phyloP scores from a whole-genome alignment of 2,797 vertebrate genomes.

The Erpetoichthys calabaricus region DNA sequence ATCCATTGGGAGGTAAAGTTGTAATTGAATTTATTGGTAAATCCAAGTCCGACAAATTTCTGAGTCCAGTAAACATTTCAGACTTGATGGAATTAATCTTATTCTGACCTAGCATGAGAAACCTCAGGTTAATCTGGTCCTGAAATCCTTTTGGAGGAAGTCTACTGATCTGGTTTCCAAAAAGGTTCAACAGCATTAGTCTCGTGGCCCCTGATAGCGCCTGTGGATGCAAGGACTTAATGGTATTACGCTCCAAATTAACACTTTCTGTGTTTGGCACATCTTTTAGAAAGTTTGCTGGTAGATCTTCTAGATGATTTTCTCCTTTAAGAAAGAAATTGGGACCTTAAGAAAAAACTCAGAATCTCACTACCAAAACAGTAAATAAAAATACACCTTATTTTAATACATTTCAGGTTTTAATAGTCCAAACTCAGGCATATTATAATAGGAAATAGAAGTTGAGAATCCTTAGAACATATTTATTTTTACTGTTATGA shows the following conservation, averaged over 20 bases:
- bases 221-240: conserved; percentile 44
- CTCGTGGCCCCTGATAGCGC: conserved; percentile 42
- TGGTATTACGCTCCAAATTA: conserved; percentile 48
- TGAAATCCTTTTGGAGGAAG: conserved; percentile 41
- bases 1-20: conserved; percentile 36
- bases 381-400: too few relatives aligned
- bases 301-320: conserved; percentile 44
- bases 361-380: not conserved
- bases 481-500: too few relatives aligned
- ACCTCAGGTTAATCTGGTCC: conserved; percentile 53
- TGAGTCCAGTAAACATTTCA: conserved; percentile 47
- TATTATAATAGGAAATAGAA: too few relatives aligned
- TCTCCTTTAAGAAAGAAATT: conserved; percentile 33
- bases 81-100: conserved; percentile 39
- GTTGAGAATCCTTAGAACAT: too few relatives aligned
- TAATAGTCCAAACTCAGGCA: too few relatives aligned
- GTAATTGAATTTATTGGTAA: conserved; percentile 45
- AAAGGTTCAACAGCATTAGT: conserved; percentile 50
- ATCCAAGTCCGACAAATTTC: conserved; percentile 54
- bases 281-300: conserved; percentile 31
- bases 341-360: not conserved
- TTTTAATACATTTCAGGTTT: too few relatives aligned
- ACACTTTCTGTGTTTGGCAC: conserved; percentile 45
- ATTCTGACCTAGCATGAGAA: conserved; percentile 58
- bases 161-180: conserved; percentile 44